Evolutionary conservation across 92 coral and sea anemone genomes (phyloP), one percentile per base, ranked within the genome.

Genomic region (Blastomussa wellsi): DNA sequence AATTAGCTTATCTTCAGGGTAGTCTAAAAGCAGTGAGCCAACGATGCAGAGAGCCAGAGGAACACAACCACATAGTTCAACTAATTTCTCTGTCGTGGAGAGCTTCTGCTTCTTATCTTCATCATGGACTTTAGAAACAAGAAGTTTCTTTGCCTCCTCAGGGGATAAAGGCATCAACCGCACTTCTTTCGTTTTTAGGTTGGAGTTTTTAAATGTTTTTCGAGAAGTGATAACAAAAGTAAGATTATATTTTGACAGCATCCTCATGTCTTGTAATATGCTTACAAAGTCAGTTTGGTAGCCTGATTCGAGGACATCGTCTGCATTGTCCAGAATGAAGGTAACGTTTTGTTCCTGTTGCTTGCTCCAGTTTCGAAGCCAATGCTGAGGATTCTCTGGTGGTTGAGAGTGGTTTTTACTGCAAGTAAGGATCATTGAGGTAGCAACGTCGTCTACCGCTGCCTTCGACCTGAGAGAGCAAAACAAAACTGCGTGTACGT

Each of bases 31-130:
- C 84, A 80, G 66, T 2, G 83, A 81, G 14, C 72, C 79, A 29
- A 68, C 72, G 39, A 86, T 33, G 82, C 90, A 74, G 42, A 87
- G 72, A 0, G 91, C 91, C 7, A 88, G 79, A 15, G 91, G 88
- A 1, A 88, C 79, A 52, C 51, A 29, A 32, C 91, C 91, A 82
- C 91, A 88, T 1, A 88, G 75, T 22, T 65, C 31, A 24, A 47
- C 84, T 37, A 80, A 66, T 17, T 26, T 66, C 5, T 80, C 76
- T 33, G 75, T 29, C 24, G 66, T 19, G 4, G 84, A 38, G 19
- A 67, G 60, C 29, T 32, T 19, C 10, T 26, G 41, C 32, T 14
- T 39, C 2, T 7, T 10, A 32, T 4, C 39, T 10, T 22, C 65
- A 53, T 60, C 67, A 15, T 3, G 15, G 71, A 79, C 74, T 65